phyloP scores from a whole-genome alignment of 1,140 invertebrate genomes.

The Bombyx mandarina region DNA sequence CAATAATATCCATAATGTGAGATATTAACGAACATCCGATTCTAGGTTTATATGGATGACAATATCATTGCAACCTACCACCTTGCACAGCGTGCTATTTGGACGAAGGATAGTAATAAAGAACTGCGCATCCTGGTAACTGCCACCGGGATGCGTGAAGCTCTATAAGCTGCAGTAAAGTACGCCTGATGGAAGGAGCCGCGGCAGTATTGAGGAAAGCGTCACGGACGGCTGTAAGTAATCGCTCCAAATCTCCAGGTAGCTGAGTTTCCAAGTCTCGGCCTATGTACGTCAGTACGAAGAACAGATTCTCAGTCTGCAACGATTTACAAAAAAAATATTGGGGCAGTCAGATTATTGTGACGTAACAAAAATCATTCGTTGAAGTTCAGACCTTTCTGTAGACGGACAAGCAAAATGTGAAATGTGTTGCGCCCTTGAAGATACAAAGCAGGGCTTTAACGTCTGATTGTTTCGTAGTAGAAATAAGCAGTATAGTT shows the following conservation, averaged over 20 bases:
- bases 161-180: conserved; percentile 89
- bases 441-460: no score
- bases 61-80: not conserved
- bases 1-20: no score
- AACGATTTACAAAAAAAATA: conserved; percentile 13
- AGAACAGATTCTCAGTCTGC: conserved; percentile 89
- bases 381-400: no score
- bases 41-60: conserved; percentile 2
- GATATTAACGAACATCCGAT: not conserved
- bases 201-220: conserved; percentile 83
- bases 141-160: conserved; percentile 91
- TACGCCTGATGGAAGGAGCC: conserved; percentile 80
- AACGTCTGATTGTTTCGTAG: no score
- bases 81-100: conserved; percentile 43
- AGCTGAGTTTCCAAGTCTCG: conserved; percentile 87
- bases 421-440: no score
- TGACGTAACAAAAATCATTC: no score
- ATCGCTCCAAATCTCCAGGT: conserved; percentile 81
- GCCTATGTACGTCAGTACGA: conserved; percentile 88
- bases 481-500: no score
- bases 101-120: conserved; percentile 88
- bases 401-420: no score
- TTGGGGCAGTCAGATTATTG: no score
- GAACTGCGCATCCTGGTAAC: conserved; percentile 85
- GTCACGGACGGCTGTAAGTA: conserved; percentile 85